Conservation (phyloP, 2,113 vertebrate species). For the Bombycilla garrulus region DNA sequence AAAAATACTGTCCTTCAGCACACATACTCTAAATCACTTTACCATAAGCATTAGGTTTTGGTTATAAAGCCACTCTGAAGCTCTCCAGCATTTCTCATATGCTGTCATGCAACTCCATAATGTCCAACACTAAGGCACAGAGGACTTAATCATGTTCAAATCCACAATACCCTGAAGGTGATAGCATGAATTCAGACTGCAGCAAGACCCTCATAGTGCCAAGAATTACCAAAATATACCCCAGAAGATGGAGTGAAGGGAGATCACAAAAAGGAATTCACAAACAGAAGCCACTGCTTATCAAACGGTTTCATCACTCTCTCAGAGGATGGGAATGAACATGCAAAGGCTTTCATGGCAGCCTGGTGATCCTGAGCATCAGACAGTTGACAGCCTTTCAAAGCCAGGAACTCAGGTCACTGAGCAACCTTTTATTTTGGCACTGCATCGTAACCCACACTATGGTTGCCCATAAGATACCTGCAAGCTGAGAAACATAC, state of each 20-base stretch:
- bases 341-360: background rate
- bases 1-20: background rate
- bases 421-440: background rate
- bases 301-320: background rate
- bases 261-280: background rate
- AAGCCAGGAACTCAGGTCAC: background rate
- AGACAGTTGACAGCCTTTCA: background rate
- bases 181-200: background rate
- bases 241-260: background rate
- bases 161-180: background rate
- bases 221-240: background rate
- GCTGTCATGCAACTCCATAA: background rate
- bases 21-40: background rate
- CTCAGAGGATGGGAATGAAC: background rate
- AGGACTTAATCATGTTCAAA: background rate
- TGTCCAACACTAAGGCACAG: background rate
- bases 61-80: background rate
- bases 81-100: background rate
- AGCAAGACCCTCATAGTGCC: background rate
- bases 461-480: background rate
- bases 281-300: background rate
- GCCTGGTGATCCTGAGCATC: background rate
- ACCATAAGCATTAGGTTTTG: background rate
- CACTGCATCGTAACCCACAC: background rate
- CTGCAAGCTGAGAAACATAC: background rate